Evolutionary conservation across 2,113 vertebrate genomes (phyloP), one percentile per base, ranked within the genome.

Genomic region (Antechinus stuartii): DNA sequence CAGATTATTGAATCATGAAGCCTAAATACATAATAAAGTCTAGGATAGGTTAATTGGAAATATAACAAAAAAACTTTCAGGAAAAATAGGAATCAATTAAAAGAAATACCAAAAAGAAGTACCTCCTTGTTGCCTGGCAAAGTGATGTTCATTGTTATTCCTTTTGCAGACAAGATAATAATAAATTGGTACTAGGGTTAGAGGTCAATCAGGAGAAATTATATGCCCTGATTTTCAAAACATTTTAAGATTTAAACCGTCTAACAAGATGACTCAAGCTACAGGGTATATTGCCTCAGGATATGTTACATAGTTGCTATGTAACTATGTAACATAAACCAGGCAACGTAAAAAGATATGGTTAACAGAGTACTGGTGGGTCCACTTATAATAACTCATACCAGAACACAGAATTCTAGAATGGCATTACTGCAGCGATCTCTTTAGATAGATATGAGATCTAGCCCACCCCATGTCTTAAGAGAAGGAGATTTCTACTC

Each of bases 1-100:
- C 54, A 92, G 57, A 95, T 96, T 92, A 97, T 94, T 93, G 55
- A 49, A 91, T 55, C 93, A 91, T 89, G 53, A 96, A 94, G 49
- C 30, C 94, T 97, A 93, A 96, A 95, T 94, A 92, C 53, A 93
- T 92, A 94, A 93, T 94, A 84, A 89, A 90, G 35, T 93, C 89
- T 54, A 94, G 76, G 30, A 93, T 68, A n/a, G 54, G 89, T 91
- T 92, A 27, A 89, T 89, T 94, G 90, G 90, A 95, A 97, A 97
- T 47, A 56, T 49, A 91, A 95, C 53, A 89, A 92, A 47, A 92
- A 92, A 95, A 52, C 30, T 49, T 55, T 91, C 52, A 68, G 19
- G n/a, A 52, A 56, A 96, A 94, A 92, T 0, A 92, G 16, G 26
- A n/a, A 22, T 96, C 61, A 35, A 84, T 55, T 54, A 89, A 90